These are phyloP conservation scores for Pogonomyrmex barbatus DNA, from an alignment of 1,140 invertebrate genomes.

Conservation along the genomic window DNA sequence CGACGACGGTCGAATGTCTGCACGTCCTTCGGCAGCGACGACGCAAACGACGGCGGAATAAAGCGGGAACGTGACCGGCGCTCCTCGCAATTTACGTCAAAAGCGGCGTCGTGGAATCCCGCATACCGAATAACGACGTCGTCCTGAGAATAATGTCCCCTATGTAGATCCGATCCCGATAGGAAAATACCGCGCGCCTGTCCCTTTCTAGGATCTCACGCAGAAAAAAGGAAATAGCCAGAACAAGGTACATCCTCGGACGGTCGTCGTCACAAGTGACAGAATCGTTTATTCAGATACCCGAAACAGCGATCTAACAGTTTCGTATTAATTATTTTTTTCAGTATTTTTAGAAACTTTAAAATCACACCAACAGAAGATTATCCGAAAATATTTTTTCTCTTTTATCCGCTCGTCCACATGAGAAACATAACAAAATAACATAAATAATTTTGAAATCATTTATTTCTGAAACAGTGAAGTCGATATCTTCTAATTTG, in stretches of 20 bases:
- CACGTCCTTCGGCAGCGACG: slow-evolving; percentile 70
- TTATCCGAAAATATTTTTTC: neutral
- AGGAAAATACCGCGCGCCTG: slow-evolving; percentile 72
- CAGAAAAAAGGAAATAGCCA: slow-evolving; percentile 57
- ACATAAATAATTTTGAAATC: neutral
- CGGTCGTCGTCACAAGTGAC: slow-evolving; percentile 48
- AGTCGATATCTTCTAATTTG: neutral
- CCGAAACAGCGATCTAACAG: slow-evolving; percentile 30
- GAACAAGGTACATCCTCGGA: slow-evolving; percentile 53
- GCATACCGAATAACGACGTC: slow-evolving; percentile 78
- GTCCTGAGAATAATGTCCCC: slow-evolving; percentile 75
- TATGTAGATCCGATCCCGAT: slow-evolving; percentile 76
- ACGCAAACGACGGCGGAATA: slow-evolving; percentile 76
- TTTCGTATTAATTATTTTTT: neutral
- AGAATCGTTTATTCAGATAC: slow-evolving; percentile 51
- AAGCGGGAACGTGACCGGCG: slow-evolving; percentile 81
- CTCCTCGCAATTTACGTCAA: slow-evolving; percentile 84
- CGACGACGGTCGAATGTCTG: slow-evolving; percentile 67
- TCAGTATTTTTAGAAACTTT: neutral
- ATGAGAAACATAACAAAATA: neutral
- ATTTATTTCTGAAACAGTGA: neutral
- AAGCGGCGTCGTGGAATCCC: slow-evolving; percentile 77
- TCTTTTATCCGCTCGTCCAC: neutral
- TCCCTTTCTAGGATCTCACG: slow-evolving; percentile 64
- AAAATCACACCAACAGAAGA: neutral